Evolutionary conservation across 2,888 invertebrate species (phyloP).

Genomic region (Ischnura elegans): DNA sequence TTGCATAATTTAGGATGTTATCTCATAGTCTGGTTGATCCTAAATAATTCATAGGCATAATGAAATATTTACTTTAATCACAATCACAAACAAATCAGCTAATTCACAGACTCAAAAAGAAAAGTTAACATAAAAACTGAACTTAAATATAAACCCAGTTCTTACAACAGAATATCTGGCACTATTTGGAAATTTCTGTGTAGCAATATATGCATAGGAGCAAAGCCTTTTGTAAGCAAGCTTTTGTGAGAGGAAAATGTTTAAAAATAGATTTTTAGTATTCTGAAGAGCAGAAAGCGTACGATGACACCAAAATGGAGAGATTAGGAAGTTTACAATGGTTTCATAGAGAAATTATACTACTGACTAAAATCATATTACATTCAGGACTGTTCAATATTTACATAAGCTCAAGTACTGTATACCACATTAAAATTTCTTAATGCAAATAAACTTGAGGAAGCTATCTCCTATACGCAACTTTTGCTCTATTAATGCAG

Average conservation of each 20-base stretch:
- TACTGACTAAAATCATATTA: constrained; percentile 50
- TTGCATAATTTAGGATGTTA: neutral
- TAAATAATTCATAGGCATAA: constrained; percentile 15
- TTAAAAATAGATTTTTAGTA: constrained; percentile 60
- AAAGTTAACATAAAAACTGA: constrained; percentile 49
- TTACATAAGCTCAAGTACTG: constrained; percentile 50
- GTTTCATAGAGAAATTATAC: constrained; percentile 54
- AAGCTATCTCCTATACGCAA: constrained; percentile 56
- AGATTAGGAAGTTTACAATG: constrained; percentile 43
- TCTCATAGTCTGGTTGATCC: neutral
- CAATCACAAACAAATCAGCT: constrained; percentile 60
- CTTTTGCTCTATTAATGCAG: neutral
- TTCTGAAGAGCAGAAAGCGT: constrained; percentile 55
- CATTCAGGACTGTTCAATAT: constrained; percentile 43
- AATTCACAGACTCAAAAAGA: constrained; percentile 49
- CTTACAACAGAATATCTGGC: constrained; percentile 53
- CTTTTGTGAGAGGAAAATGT: constrained; percentile 41
- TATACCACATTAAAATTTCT: constrained; percentile 42
- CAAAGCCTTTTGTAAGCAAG: constrained; percentile 20
- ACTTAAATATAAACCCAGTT: constrained; percentile 32
- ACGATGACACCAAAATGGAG: constrained; percentile 50
- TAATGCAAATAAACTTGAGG: constrained; percentile 49
- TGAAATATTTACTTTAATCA: constrained; percentile 66
- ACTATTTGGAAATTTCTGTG: neutral
- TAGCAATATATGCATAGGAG: constrained; percentile 58